Evolutionary conservation across 2,113 vertebrate genomes (phyloP).

Genomic region (Gulo gulo): DNA sequence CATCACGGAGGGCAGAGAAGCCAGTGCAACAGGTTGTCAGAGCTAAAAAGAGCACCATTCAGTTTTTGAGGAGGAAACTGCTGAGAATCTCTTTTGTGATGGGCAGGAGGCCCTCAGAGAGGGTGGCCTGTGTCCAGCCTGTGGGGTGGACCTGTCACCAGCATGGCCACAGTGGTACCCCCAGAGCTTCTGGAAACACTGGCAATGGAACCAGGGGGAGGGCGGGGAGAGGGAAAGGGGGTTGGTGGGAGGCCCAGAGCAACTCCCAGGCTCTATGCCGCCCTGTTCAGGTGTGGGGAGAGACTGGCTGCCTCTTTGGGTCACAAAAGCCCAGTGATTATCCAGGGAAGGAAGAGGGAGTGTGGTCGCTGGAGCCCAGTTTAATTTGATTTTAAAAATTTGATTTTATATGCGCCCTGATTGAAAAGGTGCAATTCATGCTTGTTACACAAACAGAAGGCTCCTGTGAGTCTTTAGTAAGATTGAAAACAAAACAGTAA

Average conservation of each 20-base stretch:
- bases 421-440: background rate
- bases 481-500: background rate
- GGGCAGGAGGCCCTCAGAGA: background rate
- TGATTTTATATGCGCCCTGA: background rate
- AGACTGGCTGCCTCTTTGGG: background rate
- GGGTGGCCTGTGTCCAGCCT: background rate
- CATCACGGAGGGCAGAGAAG: no score
- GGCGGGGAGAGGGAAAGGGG: background rate
- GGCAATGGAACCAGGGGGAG: background rate
- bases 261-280: rapidly evolving
- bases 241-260: rapidly evolving
- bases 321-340: background rate
- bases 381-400: background rate
- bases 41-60: background rate
- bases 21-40: background rate
- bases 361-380: background rate
- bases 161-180: background rate
- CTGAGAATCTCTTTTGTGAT: background rate
- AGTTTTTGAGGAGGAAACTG: background rate
- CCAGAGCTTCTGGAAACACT: background rate
- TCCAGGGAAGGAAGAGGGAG: background rate
- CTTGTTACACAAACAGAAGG: background rate
- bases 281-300: background rate
- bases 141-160: background rate
- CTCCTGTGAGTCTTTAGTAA: background rate